These are phyloP conservation scores for Galbula dea DNA, from an alignment of 2,113 vertebrate species.

Conservation along the genomic window DNA sequence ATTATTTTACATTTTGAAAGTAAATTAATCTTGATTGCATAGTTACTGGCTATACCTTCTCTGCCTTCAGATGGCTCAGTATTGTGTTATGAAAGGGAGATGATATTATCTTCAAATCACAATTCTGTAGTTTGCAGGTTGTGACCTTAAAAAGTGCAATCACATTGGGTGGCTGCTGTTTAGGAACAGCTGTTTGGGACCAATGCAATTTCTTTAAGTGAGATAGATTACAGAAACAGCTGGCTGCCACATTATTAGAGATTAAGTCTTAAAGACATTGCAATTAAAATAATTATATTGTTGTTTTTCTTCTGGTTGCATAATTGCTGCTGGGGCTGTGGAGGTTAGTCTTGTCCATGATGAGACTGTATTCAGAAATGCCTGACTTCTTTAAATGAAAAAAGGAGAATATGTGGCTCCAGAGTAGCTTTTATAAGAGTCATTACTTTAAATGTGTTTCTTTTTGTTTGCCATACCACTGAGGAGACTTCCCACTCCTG, in stretches of 20 bases:
- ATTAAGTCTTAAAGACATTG: slow-evolving; percentile 50
- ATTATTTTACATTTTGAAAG: neutral
- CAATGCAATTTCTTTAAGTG: slow-evolving; percentile 61
- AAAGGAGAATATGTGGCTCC: neutral
- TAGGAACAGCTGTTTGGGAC: slow-evolving; percentile 40
- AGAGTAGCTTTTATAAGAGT: neutral
- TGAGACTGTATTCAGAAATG: neutral
- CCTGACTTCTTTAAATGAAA: neutral
- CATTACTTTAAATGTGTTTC: neutral
- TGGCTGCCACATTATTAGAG: slow-evolving; percentile 55
- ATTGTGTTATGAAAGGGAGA: neutral
- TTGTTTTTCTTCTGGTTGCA: neutral
- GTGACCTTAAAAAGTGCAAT: slow-evolving; percentile 22
- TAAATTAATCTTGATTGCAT: neutral
- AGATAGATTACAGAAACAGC: slow-evolving; percentile 50
- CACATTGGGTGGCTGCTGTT: neutral
- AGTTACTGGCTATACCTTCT: neutral
- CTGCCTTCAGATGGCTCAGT: neutral
- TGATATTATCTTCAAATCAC: neutral
- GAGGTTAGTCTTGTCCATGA: neutral
- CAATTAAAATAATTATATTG: slow-evolving; percentile 59
- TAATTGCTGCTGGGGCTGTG: neutral
- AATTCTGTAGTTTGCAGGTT: neutral
- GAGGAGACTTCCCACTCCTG: neutral
- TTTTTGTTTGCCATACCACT: neutral